These are phyloP conservation scores for Micronycteris hirsuta DNA, from an alignment of 2,113 vertebrate genomes.

Conservation along the genomic window DNA sequence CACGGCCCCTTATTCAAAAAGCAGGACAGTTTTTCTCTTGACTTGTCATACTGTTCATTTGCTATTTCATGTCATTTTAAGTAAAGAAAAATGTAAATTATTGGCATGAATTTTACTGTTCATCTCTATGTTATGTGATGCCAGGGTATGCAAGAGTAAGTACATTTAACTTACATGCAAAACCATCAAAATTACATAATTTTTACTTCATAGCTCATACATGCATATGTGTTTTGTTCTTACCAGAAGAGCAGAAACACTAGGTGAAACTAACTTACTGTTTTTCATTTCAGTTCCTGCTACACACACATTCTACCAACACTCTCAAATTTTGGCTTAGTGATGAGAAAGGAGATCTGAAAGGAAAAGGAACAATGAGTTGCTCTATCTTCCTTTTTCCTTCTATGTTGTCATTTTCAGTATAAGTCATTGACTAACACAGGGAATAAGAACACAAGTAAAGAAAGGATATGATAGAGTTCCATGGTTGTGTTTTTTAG, in stretches of 20 bases:
- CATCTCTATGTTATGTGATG: not conserved
- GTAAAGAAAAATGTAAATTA: not conserved
- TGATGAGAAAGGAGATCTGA: not conserved
- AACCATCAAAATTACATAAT: not conserved
- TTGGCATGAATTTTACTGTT: not conserved
- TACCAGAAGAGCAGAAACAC: not conserved
- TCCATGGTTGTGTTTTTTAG: not conserved
- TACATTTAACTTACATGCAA: not conserved
- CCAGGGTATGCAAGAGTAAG: not conserved
- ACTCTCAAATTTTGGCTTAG: not conserved
- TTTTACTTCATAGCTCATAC: not conserved
- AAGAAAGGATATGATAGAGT: not conserved
- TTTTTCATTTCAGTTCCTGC: not conserved
- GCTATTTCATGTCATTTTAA: not conserved
- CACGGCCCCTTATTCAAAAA: not conserved
- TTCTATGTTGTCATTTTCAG: not conserved
- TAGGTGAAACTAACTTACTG: not conserved
- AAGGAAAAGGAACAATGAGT: not conserved
- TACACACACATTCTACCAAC: not conserved
- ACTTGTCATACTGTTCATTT: not conserved
- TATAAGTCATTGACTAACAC: not conserved
- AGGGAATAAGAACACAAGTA: not conserved
- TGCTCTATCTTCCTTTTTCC: not conserved
- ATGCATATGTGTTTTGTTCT: not conserved
- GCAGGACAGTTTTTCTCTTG: not conserved